Evolutionary conservation across 2,888 invertebrate genomes (phyloP).

Genomic region (Cantharis lateralis): DNA sequence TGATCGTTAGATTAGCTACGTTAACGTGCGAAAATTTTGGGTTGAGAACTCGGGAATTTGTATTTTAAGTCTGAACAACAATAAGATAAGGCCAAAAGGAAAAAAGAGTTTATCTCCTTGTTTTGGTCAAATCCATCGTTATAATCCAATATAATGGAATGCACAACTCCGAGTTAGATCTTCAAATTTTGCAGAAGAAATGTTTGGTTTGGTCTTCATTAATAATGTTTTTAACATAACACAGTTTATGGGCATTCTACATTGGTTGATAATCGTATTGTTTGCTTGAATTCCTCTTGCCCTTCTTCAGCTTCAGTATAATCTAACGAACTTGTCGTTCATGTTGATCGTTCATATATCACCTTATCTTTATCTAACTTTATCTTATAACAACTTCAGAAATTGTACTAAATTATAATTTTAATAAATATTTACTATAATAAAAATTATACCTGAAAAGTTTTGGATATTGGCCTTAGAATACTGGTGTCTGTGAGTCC

Average conservation of each 20-base stretch:
- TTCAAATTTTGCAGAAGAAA: neutral
- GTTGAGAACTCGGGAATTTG: neutral
- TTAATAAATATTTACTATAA: neutral
- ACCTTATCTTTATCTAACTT: too few species aligned
- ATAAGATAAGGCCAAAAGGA: too few species aligned
- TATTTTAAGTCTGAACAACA: neutral
- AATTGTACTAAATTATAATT: neutral
- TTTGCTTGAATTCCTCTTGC: neutral
- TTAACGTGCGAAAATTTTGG: too few species aligned
- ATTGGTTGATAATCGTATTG: neutral
- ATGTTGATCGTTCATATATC: neutral
- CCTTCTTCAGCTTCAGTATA: neutral
- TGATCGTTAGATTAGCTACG: too few species aligned
- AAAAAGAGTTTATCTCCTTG: too few species aligned
- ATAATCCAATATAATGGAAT: too few species aligned
- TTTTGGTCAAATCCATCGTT: too few species aligned
- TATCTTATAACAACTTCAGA: too few species aligned
- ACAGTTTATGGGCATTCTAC: too few species aligned
- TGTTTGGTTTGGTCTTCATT: neutral
- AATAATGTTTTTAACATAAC: too few species aligned
- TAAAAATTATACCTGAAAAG: constrained; percentile 41
- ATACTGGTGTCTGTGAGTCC: constrained; percentile 39
- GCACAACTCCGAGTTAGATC: too few species aligned
- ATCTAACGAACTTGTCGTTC: neutral
- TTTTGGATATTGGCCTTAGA: constrained; percentile 39